Evolutionary conservation across 2,797 vertebrate species (phyloP), one percentile per base, ranked within the genome.

Genomic region (Galaxias olidus): DNA sequence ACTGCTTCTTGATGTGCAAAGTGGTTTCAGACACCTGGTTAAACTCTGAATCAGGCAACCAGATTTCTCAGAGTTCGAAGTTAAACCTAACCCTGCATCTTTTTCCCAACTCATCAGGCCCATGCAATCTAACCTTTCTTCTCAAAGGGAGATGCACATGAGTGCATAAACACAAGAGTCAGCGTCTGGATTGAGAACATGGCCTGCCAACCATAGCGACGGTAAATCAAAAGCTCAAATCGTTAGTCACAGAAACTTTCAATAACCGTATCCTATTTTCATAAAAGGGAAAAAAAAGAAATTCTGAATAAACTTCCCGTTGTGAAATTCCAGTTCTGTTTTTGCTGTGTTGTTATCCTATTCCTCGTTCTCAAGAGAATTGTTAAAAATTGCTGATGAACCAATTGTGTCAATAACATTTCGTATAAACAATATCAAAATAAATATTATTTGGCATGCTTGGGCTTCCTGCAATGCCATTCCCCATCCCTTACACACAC

Each of bases 301-400:
- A 47, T 15, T 63, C 46, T 60, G 72, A 71, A 64, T 70, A 74
- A 73, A 81, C 71, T 74, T 82, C 79, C 82, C 19, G 59, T 66
- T 11, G 42, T 48, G 64, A 15, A 59, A 47, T 59, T 50, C 55
- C 53, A 61, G 42, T 73, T 79, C 65, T 81, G 66, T 78, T 80
- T 77, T 76, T 47, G 43, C 66, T 73, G 57, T 73, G 60, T 68
- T 70, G 41, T 61, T 52, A 53, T 77, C 45, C 58, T 48, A 49
- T 48, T 65, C 19, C 1, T 59, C 51, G 80, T 77, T 84, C 80
- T 78, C 79, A 77, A 57, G 80, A 81, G 76, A 80, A 72, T 61
- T 61, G 46, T 41, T 63, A 69, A 66, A 50, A 69, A 63, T 68
- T 68, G 54, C 65, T 67, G 50, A 72, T 47, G 67, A 81, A 47